phyloP scores from a whole-genome alignment of 2,888 invertebrate species.

The Dascillus cervinus region DNA sequence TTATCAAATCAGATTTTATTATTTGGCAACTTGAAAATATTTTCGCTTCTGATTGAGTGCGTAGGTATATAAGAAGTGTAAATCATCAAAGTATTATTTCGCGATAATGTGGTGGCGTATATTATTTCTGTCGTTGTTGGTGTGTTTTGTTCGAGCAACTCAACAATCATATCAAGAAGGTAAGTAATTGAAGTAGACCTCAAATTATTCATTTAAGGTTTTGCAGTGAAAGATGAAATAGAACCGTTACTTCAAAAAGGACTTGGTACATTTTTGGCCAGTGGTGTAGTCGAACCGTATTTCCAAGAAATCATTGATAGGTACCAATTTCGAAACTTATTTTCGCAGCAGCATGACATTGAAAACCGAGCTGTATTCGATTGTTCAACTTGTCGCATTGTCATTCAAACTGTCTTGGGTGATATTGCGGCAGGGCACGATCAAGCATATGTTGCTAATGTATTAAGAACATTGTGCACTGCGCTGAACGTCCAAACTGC shows the following conservation, averaged over 20 bases:
- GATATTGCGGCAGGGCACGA: background rate
- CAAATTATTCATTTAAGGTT: no score
- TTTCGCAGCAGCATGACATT: background rate
- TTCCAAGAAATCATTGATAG: background rate
- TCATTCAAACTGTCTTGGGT: background rate
- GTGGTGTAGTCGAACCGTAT: background rate
- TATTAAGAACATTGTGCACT: conserved; percentile 42
- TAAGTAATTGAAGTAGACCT: no score
- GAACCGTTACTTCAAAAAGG: background rate
- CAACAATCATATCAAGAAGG: no score
- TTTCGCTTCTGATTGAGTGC: no score
- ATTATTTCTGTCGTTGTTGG: no score
- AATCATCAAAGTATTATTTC: no score
- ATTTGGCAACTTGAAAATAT: no score
- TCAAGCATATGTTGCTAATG: conserved; percentile 1
- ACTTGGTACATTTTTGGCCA: background rate
- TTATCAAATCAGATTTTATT: no score
- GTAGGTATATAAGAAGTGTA: no score
- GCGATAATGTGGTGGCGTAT: no score
- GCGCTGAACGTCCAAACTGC: conserved; percentile 49
- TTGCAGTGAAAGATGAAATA: no score
- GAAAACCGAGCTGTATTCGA: background rate
- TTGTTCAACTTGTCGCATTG: background rate
- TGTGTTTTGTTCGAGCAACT: no score
- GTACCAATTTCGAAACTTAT: background rate